Conservation (phyloP, 2,113 vertebrate genomes). For the Bos taurus region DNA sequence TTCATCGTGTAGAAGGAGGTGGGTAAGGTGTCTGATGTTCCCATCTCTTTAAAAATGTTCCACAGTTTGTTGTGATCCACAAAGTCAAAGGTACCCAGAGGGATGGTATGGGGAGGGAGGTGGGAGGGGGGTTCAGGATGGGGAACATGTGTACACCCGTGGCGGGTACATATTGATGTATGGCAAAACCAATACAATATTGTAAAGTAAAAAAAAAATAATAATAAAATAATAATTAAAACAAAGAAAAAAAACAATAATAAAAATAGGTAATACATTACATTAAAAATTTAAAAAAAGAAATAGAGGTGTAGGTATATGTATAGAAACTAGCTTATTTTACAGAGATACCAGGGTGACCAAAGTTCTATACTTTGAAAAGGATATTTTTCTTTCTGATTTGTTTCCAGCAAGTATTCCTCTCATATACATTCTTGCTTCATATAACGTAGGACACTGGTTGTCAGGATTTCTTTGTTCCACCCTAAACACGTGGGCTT, state of each 20-base stretch:
- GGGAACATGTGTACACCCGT: no score
- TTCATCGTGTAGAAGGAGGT: neutral
- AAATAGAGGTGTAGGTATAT: neutral
- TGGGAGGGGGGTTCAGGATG: no score
- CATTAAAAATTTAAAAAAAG: neutral
- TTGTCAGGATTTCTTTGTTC: neutral
- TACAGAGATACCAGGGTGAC: neutral
- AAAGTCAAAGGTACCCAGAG: neutral
- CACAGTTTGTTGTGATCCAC: neutral
- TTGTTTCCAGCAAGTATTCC: neutral
- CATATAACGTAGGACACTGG: neutral
- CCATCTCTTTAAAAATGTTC: neutral
- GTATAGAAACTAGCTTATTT: neutral
- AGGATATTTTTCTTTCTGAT: neutral
- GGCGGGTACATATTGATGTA: no score
- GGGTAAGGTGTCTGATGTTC: neutral
- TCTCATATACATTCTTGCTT: neutral
- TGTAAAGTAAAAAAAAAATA: no score
- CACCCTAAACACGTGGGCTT: neutral
- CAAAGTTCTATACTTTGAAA: neutral
- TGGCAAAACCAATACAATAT: no score
- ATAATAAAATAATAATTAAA: no score
- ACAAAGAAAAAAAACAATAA: no score
- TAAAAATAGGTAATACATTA: neutral
- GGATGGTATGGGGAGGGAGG: no score